These are phyloP conservation scores for Actinopyga echinites DNA, from an alignment of 53 echinoderm and acorn worm genomes.

Conservation along the genomic window DNA sequence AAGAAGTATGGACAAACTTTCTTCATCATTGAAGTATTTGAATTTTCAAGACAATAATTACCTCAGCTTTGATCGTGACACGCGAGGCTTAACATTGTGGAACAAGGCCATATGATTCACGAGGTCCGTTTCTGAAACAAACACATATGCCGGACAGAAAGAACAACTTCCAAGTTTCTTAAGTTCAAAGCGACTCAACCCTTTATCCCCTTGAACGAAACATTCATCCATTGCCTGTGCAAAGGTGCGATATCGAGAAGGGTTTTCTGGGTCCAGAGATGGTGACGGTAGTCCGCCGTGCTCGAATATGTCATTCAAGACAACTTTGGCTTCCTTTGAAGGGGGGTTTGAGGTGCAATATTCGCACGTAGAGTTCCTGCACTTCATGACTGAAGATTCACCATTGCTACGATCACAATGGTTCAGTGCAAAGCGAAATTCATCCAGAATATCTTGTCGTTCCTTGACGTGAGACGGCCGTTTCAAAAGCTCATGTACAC, in stretches of 20 bases:
- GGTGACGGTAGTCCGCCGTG: slow-evolving; percentile 6
- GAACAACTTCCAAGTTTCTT: slow-evolving; percentile 6
- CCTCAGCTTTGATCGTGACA: no score
- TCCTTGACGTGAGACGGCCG: not conserved
- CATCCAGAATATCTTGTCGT: not conserved
- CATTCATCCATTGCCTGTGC: not conserved
- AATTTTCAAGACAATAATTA: no score
- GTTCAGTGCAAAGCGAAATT: not conserved
- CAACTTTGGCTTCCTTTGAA: not conserved
- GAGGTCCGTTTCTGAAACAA: slow-evolving; percentile 1
- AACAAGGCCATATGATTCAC: not conserved
- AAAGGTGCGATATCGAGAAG: not conserved
- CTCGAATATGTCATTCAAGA: not conserved
- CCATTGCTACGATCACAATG: slow-evolving; percentile 8
- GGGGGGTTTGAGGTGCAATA: slow-evolving; percentile 9
- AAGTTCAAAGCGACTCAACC: not conserved
- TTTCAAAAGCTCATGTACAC: not conserved
- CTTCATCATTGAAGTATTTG: no score
- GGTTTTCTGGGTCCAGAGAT: not conserved
- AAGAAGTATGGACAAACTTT: no score
- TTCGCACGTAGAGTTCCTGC: not conserved
- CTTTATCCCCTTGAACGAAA: not conserved
- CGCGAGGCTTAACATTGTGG: not conserved
- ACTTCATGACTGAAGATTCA: not conserved
- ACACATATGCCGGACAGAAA: not conserved